A percentile compares a stretch with the other conserved stretches of the same genome.
Evolutionary conservation across 2,888 invertebrate species (phyloP).

Genomic region (Argynnis bischoffii): DNA sequence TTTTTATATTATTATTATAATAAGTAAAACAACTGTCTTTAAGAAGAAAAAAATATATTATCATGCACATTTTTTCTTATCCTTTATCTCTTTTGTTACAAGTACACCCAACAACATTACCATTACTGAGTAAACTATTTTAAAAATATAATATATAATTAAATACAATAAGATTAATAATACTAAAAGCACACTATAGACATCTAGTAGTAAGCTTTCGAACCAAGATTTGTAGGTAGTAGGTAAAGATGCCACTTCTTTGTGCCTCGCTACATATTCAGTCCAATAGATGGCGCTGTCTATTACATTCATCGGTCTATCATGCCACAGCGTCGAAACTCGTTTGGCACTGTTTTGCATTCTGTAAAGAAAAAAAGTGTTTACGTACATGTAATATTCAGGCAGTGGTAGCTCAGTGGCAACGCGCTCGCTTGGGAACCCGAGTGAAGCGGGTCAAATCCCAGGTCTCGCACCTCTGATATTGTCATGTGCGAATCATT

Average conservation of each 20-base stretch:
- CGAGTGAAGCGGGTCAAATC: too few species aligned
- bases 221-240: constrained; percentile 54
- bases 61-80: constrained; percentile 9
- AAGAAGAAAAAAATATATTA: neutral
- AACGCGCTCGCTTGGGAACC: too few species aligned
- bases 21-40: neutral
- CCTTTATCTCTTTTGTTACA: neutral
- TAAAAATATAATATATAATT: constrained; percentile 39
- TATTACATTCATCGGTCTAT: constrained; percentile 79
- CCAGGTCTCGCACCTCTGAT: too few species aligned
- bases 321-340: constrained; percentile 77
- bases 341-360: constrained; percentile 69
- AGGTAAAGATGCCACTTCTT: constrained; percentile 54
- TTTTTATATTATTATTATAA: too few species aligned
- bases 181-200: constrained; percentile 49
- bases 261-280: constrained; percentile 83
- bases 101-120: constrained; percentile 12
- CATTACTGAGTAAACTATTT: constrained; percentile 22
- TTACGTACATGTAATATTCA: neutral
- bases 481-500: too few species aligned
- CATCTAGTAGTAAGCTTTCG: constrained; percentile 58
- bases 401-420: too few species aligned
- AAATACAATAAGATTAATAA: constrained; percentile 39
- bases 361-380: constrained; percentile 47
- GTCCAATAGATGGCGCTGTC: constrained; percentile 85